Evolutionary conservation across 2,888 invertebrate genomes (phyloP).

Genomic region (Temnothorax rugatulus): DNA sequence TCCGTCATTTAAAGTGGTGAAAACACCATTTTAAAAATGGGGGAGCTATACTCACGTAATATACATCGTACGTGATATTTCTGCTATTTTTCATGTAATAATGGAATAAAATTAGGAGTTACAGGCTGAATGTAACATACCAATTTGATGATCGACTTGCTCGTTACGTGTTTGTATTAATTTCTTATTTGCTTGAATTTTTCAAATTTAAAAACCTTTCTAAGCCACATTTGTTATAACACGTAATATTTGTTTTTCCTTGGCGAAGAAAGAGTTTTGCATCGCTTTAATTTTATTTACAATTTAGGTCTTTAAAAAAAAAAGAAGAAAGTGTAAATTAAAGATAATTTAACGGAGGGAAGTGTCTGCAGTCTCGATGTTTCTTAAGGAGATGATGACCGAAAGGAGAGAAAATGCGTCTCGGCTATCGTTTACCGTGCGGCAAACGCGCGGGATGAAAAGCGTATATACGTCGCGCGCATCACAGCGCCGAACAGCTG

Average conservation of each 20-base stretch:
- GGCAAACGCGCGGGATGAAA: constrained; percentile 5
- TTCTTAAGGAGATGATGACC: neutral
- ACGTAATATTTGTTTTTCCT: neutral
- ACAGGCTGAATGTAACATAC: neutral
- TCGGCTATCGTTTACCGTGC: constrained; percentile 3
- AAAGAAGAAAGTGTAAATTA: neutral
- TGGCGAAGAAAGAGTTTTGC: neutral
- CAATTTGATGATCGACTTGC: neutral
- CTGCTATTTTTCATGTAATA: neutral
- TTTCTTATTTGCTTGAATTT: neutral
- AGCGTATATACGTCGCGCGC: constrained; percentile 17
- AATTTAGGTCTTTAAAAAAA: neutral
- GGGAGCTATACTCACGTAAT: too few relatives aligned
- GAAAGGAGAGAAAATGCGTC: neutral
- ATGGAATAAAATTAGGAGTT: neutral
- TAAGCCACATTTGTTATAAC: neutral
- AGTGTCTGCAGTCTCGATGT: neutral
- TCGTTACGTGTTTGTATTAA: neutral
- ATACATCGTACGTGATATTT: neutral
- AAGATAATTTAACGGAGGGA: neutral
- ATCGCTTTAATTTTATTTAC: neutral
- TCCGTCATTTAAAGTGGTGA: too few relatives aligned
- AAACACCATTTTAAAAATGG: too few relatives aligned
- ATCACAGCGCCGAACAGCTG: constrained; percentile 33
- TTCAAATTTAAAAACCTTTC: neutral